Percentiles rank a stretch among this genome's conserved stretches.
Conservation (phyloP, 2,888 invertebrate species). For the Thumatha senex region DNA sequence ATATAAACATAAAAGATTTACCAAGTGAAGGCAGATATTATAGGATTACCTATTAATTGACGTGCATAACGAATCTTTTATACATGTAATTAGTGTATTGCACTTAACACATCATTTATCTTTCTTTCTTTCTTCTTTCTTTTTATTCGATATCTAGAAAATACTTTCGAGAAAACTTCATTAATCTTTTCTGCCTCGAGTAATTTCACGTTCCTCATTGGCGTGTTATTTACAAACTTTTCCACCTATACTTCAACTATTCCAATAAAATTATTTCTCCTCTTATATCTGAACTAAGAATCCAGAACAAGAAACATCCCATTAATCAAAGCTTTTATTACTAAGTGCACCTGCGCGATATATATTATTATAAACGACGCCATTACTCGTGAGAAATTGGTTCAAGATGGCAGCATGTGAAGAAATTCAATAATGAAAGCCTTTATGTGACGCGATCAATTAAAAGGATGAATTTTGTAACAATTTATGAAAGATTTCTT, state of each 20-base stretch:
- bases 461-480: neutral
- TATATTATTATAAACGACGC: conserved; percentile 4
- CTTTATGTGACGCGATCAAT: neutral
- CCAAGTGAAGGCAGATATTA: no score
- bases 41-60: no score
- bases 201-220: neutral
- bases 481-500: neutral
- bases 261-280: conserved; percentile 52
- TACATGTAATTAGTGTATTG: no score
- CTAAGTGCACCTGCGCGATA: conserved; percentile 16
- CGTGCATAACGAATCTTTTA: no score
- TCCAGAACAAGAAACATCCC: conserved; percentile 6
- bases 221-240: neutral
- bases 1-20: no score
- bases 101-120: no score
- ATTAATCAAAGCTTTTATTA: conserved; percentile 24
- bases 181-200: neutral
- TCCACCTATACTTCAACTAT: conserved; percentile 46
- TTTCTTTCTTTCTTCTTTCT: no score
- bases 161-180: no score
- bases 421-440: conserved; percentile 5
- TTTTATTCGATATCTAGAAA: no score
- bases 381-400: conserved; percentile 10
- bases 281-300: conserved; percentile 21
- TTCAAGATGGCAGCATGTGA: neutral